phyloP scores from a whole-genome alignment of 2,888 invertebrate genomes.

The Xylota segnis region DNA sequence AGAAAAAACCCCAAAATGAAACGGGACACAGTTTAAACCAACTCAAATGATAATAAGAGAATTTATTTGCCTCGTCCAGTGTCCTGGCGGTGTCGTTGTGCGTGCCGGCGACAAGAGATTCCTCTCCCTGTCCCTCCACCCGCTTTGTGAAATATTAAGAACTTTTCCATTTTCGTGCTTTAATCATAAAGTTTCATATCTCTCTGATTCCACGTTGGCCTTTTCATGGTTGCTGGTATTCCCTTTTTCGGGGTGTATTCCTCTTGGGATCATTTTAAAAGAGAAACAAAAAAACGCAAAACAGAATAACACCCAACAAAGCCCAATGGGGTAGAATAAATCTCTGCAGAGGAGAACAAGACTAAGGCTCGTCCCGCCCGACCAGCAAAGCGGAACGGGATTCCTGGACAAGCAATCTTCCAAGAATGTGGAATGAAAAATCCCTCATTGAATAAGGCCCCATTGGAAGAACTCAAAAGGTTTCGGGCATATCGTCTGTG shows the following conservation, averaged over 20 bases:
- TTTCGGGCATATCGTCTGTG: slow-evolving; percentile 28
- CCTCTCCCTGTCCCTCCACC: not conserved
- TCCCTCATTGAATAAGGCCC: slow-evolving; percentile 19
- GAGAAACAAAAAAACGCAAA: slow-evolving; percentile 17
- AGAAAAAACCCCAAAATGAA: slow-evolving; percentile 9
- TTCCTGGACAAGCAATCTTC: slow-evolving; percentile 56
- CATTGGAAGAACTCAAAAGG: slow-evolving; percentile 22
- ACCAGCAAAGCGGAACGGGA: slow-evolving; percentile 25
- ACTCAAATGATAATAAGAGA: slow-evolving; percentile 63
- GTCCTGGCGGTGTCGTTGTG: slow-evolving; percentile 24
- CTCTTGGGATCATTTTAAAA: slow-evolving; percentile 49
- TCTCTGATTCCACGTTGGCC: slow-evolving; percentile 54
- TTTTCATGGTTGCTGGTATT: slow-evolving; percentile 32
- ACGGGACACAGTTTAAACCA: slow-evolving; percentile 28
- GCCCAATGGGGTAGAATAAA: slow-evolving; percentile 54
- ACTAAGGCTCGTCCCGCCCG: slow-evolving; percentile 15
- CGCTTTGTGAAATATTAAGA: slow-evolving; percentile 51
- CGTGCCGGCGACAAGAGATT: slow-evolving; percentile 35
- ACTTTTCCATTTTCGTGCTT: slow-evolving; percentile 54
- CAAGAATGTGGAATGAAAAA: slow-evolving; percentile 42
- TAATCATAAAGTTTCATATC: slow-evolving; percentile 61
- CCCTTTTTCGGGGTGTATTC: slow-evolving; percentile 31
- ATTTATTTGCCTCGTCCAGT: slow-evolving; percentile 45
- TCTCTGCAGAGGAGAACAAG: slow-evolving; percentile 35
- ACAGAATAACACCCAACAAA: slow-evolving; percentile 36